Conservation (phyloP, 2,888 invertebrate species). For the Exephanes ischioxanthus region DNA sequence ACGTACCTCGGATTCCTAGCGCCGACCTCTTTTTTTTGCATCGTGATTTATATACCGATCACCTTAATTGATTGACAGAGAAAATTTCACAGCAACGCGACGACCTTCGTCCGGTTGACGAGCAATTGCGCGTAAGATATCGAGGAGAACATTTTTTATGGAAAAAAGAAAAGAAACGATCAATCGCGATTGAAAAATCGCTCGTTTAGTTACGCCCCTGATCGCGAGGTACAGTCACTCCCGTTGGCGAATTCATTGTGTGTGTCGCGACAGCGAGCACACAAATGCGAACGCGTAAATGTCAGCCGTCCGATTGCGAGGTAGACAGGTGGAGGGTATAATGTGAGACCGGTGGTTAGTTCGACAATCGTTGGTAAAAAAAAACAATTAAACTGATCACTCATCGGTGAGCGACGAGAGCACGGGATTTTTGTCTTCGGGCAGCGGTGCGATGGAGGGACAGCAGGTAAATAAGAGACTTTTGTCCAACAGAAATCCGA, state of each 20-base stretch:
- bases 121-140: too few species aligned
- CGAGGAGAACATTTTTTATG: too few species aligned
- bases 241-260: background rate
- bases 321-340: slow-evolving; percentile 64
- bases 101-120: too few species aligned
- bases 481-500: slow-evolving; percentile 36
- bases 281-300: slow-evolving; percentile 61
- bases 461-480: slow-evolving; percentile 73
- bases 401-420: background rate
- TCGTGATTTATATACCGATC: too few species aligned
- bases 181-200: background rate
- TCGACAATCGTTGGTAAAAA: slow-evolving; percentile 41
- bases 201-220: background rate
- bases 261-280: slow-evolving; percentile 18
- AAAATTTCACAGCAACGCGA: too few species aligned
- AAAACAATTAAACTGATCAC: slow-evolving; percentile 16
- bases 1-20: slow-evolving; percentile 30
- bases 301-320: slow-evolving; percentile 65
- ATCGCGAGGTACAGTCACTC: slow-evolving; percentile 9
- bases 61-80: too few species aligned
- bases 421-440: background rate
- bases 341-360: slow-evolving; percentile 59
- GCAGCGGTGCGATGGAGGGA: slow-evolving; percentile 73
- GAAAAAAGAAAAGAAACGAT: too few species aligned
- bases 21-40: background rate